Evolutionary conservation across 2,888 invertebrate species (phyloP).

Genomic region (Drosophila dives): DNA sequence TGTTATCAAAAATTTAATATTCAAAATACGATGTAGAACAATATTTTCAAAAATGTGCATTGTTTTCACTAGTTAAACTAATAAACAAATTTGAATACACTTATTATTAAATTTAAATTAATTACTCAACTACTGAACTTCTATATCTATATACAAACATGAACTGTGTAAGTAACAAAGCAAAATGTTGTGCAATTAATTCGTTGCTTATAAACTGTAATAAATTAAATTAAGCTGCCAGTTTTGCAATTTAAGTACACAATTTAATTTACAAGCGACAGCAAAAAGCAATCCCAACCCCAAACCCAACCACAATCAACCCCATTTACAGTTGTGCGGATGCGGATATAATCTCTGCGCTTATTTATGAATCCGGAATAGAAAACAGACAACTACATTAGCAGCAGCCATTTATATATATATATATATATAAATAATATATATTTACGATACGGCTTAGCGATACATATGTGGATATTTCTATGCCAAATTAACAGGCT

Average conservation of each 20-base stretch:
- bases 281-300: slow-evolving; percentile 19
- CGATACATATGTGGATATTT: slow-evolving; percentile 4
- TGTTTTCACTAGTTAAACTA: background rate
- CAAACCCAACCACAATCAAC: slow-evolving; percentile 20
- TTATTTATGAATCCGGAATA: slow-evolving; percentile 58
- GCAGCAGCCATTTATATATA: slow-evolving; percentile 3
- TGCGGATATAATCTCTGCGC: slow-evolving; percentile 36
- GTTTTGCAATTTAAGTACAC: slow-evolving; percentile 53
- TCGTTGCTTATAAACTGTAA: slow-evolving; percentile 52
- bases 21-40: background rate
- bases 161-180: slow-evolving; percentile 1
- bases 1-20: background rate
- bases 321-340: slow-evolving; percentile 6
- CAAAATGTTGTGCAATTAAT: slow-evolving; percentile 42
- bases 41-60: background rate
- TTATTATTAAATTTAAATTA: slow-evolving; percentile 13
- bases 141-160: background rate
- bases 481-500: slow-evolving; percentile 15
- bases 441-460: slow-evolving; percentile 22
- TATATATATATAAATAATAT: background rate
- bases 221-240: slow-evolving; percentile 56
- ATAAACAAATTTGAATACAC: background rate
- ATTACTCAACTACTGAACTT: background rate
- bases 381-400: slow-evolving; percentile 25
- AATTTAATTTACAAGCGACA: slow-evolving; percentile 22